Evolutionary conservation across 2,888 invertebrate species (phyloP).

Genomic region (Drosophila atripex): DNA sequence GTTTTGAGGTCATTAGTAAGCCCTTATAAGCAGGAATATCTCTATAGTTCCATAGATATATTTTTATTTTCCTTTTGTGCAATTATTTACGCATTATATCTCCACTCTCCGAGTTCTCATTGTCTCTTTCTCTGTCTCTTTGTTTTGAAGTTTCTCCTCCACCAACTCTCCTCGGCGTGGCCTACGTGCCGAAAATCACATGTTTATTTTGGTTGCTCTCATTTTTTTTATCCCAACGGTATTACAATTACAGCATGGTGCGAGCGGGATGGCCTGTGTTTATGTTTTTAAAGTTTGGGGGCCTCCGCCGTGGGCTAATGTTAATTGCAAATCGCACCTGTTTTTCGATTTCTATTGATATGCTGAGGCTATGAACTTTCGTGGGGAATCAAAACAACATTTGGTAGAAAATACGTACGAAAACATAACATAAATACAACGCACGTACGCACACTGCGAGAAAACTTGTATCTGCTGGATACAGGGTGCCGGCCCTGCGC

Average conservation of each 20-base stretch:
- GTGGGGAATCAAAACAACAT: slow-evolving; percentile 24
- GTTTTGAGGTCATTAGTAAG: slow-evolving; percentile 10
- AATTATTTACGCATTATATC: not conserved
- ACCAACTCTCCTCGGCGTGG: slow-evolving; percentile 57
- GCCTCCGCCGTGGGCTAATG: not conserved
- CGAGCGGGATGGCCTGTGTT: slow-evolving; percentile 30
- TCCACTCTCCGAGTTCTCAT: not conserved
- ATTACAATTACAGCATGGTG: slow-evolving; percentile 50
- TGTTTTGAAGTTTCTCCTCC: slow-evolving; percentile 57
- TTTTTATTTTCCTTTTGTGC: slow-evolving; percentile 1
- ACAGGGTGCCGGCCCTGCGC: slow-evolving; percentile 62
- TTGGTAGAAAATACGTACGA: slow-evolving; percentile 44
- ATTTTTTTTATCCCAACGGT: slow-evolving; percentile 18
- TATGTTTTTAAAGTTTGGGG: slow-evolving; percentile 14
- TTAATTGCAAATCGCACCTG: slow-evolving; percentile 17
- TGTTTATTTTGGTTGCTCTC: slow-evolving; percentile 65
- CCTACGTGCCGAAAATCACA: slow-evolving; percentile 77
- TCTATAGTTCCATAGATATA: not conserved
- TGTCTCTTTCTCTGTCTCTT: slow-evolving; percentile 7
- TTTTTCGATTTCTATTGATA: slow-evolving; percentile 8
- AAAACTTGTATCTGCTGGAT: slow-evolving; percentile 65
- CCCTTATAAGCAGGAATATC: not conserved
- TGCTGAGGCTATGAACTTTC: slow-evolving; percentile 16
- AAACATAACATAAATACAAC: slow-evolving; percentile 38
- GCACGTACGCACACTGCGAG: slow-evolving; percentile 28